Base-by-base conservation (phyloP, 2,113 vertebrate species). In the Oceanodroma tethys region DNA sequence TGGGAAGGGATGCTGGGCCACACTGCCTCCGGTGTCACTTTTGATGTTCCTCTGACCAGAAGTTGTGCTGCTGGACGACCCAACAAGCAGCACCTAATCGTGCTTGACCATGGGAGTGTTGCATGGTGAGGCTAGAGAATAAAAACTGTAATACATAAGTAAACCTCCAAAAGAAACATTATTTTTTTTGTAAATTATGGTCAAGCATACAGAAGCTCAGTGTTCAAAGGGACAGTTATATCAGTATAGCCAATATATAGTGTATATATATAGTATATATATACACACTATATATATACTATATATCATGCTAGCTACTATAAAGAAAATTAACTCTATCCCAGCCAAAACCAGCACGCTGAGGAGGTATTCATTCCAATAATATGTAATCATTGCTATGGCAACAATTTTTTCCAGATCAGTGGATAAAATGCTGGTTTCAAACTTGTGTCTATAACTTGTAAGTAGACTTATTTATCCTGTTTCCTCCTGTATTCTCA, bases 381-480 rank as follows among this genome's bases (percentile, higher is more conserved):
- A 14, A 0, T 66, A 88, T 92, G 76, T 53, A 67, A 63, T 85
- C 47, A 75, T 95, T 95, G 70, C 92, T 67, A 86, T 95, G 76
- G 96, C 47, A 97, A 94, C 94, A 62, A 3, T n/a, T 86, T 89
- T 92, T 91, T 82, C 92, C 59, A 72, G 76, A 89, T 66, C 52
- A 36, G 47, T 62, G 76, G 85, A 56, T 58, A 87, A 92, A 91
- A 66, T 72, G 20, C 63, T 87, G 36, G 50, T 74, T 97, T 92
- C 76, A 58, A 74, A 91, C 62, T 90, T 83, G 36, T 74, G 60
- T 60, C 79, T 75, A 0, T 89, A 90, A 89, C 43, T 75, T 95
- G 48, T 55, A 62, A 86, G 80, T 30, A 74, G 96, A 74, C 14
- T 93, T 89, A 48, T 87, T 94, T 93, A 48, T 89, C 34, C 25